Evolutionary conservation across 1,140 invertebrate species (phyloP).

Genomic region (Hycleus phaleratus): DNA sequence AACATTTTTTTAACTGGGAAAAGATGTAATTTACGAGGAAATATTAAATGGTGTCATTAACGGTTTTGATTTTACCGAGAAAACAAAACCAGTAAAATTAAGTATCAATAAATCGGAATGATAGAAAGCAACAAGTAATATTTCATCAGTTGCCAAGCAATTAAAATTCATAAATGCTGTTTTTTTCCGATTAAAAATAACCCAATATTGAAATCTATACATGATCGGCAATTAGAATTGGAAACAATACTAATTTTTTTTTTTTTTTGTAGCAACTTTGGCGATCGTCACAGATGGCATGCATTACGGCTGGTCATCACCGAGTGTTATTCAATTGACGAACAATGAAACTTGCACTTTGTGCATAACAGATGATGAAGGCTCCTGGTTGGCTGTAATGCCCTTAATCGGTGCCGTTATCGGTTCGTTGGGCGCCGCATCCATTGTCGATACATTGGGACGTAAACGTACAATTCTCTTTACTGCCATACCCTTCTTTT

Average conservation of each 20-base stretch:
- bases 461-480: slow-evolving; percentile 57
- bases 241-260: neutral
- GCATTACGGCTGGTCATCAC: slow-evolving; percentile 36
- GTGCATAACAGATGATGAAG: slow-evolving; percentile 48
- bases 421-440: slow-evolving; percentile 40
- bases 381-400: slow-evolving; percentile 53
- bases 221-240: neutral
- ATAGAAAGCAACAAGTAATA: neutral
- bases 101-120: neutral
- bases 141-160: neutral
- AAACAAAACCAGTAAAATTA: too few species aligned
- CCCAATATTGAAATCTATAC: neutral
- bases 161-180: neutral
- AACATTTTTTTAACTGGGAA: too few species aligned
- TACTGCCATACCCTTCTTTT: slow-evolving; percentile 49
- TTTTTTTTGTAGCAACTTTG: slow-evolving; percentile 29
- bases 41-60: too few species aligned
- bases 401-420: slow-evolving; percentile 42
- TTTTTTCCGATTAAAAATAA: neutral
- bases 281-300: slow-evolving; percentile 33
- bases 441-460: slow-evolving; percentile 48
- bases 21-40: too few species aligned
- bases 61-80: too few species aligned
- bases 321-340: slow-evolving; percentile 28
- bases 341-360: slow-evolving; percentile 30